Evolutionary conservation across 1,140 invertebrate genomes (phyloP).

Genomic region (Varroa destructor): DNA sequence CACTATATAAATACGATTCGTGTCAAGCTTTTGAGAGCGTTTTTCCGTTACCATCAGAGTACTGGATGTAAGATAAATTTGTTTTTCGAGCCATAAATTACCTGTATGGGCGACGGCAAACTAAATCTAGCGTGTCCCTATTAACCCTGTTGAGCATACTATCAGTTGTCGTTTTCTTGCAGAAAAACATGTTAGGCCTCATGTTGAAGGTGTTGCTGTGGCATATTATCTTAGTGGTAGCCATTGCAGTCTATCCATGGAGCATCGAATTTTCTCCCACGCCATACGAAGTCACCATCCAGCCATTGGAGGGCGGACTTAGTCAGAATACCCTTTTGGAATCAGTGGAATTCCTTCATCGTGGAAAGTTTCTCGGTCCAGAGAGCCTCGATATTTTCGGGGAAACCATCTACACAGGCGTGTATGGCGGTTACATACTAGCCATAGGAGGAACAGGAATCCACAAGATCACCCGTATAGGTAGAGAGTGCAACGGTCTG

Average conservation of each 20-base stretch:
- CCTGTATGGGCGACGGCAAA: too few relatives aligned
- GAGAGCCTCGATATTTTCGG: conserved; percentile 16
- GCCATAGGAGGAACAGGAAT: conserved; percentile 12
- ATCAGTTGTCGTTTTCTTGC: too few relatives aligned
- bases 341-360: neutral
- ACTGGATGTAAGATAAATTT: too few relatives aligned
- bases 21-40: too few relatives aligned
- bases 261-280: neutral
- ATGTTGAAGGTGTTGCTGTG: conserved; percentile 22
- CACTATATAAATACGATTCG: too few relatives aligned
- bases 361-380: conserved; percentile 17
- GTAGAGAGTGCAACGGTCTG: conserved; percentile 11
- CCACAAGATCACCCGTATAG: conserved; percentile 13
- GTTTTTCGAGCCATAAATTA: too few relatives aligned
- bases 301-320: conserved; percentile 13
- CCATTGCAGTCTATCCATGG: conserved; percentile 13
- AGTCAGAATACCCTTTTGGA: conserved; percentile 4
- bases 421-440: conserved; percentile 13
- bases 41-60: too few relatives aligned
- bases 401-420: conserved; percentile 17
- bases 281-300: conserved; percentile 2
- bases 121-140: too few relatives aligned
- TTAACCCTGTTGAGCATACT: too few relatives aligned
- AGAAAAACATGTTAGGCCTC: neutral
- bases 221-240: conserved; percentile 1